Evolutionary conservation across 2,888 invertebrate species (phyloP).

Genomic region (Drosophila antonietae): DNA sequence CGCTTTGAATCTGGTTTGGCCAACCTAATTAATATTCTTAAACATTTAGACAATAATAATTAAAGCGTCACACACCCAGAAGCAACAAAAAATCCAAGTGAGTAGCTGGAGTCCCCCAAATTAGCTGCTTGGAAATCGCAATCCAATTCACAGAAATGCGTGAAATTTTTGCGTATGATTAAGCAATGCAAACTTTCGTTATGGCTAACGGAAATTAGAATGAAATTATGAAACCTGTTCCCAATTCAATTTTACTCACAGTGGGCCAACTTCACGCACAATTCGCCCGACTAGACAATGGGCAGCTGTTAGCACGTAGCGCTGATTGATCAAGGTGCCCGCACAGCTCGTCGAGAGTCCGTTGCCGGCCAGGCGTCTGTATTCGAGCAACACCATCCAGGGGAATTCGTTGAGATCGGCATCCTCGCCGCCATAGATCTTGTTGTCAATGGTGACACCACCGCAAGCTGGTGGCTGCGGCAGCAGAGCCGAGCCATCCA

Average conservation of each 20-base stretch:
- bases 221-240: conserved; percentile 13
- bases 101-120: conserved; percentile 53
- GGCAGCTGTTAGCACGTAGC: conserved; percentile 87
- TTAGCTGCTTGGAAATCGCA: conserved; percentile 49
- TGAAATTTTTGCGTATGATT: conserved; percentile 41
- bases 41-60: conserved; percentile 13
- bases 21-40: conserved; percentile 65
- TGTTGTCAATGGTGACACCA: conserved; percentile 84
- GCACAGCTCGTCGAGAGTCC: conserved; percentile 81
- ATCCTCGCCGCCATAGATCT: conserved; percentile 87
- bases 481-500: conserved; percentile 50
- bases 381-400: conserved; percentile 89
- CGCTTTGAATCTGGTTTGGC: conserved; percentile 58
- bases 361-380: conserved; percentile 83
- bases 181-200: conserved; percentile 30
- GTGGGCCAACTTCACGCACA: conserved; percentile 85
- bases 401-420: conserved; percentile 88
- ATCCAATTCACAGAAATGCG: conserved; percentile 46
- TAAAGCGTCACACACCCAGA: conserved; percentile 2
- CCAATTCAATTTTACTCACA: conserved; percentile 85
- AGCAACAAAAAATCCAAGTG: neutral
- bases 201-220: neutral
- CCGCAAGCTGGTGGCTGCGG: conserved; percentile 82
- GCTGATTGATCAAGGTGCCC: conserved; percentile 82
- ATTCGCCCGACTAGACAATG: conserved; percentile 87